Evolutionary conservation across 2,888 invertebrate genomes (phyloP).

Genomic region (Panzeria rudis): DNA sequence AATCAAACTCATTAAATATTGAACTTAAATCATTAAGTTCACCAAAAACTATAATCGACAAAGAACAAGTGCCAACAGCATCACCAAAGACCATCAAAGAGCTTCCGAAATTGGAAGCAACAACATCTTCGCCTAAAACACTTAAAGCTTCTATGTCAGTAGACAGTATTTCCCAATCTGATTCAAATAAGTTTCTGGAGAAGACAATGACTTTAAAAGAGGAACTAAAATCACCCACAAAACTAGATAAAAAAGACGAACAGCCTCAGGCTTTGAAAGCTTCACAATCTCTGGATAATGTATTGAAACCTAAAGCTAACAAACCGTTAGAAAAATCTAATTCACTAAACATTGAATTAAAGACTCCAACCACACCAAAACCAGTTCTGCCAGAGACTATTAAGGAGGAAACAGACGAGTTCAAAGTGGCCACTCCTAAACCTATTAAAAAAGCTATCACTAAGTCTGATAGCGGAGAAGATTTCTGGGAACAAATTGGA

Average conservation of each 20-base stretch:
- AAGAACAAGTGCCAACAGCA: not conserved
- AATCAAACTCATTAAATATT: constrained; percentile 24
- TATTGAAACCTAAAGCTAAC: not conserved
- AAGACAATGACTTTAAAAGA: constrained; percentile 41
- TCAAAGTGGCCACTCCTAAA: constrained; percentile 77
- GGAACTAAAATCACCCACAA: constrained; percentile 3
- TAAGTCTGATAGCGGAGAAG: constrained; percentile 83
- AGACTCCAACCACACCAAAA: constrained; percentile 38
- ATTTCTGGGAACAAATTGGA: constrained; percentile 88
- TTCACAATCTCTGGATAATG: constrained; percentile 30
- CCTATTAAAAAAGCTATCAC: constrained; percentile 77
- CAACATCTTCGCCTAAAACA: not conserved
- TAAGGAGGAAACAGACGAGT: constrained; percentile 28
- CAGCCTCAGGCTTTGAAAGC: not conserved
- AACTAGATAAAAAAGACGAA: not conserved
- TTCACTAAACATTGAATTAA: constrained; percentile 32
- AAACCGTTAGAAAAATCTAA: constrained; percentile 41
- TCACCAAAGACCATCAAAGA: not conserved
- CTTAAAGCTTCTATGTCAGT: constrained; percentile 1
- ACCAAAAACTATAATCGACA: not conserved
- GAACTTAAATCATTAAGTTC: constrained; percentile 10
- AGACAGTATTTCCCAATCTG: not conserved
- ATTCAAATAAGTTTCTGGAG: not conserved
- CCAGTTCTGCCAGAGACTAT: not conserved
- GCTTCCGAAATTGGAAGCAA: not conserved